These are phyloP conservation scores for Micronisus gabar DNA, from an alignment of 2,113 vertebrate genomes.

Conservation along the genomic window DNA sequence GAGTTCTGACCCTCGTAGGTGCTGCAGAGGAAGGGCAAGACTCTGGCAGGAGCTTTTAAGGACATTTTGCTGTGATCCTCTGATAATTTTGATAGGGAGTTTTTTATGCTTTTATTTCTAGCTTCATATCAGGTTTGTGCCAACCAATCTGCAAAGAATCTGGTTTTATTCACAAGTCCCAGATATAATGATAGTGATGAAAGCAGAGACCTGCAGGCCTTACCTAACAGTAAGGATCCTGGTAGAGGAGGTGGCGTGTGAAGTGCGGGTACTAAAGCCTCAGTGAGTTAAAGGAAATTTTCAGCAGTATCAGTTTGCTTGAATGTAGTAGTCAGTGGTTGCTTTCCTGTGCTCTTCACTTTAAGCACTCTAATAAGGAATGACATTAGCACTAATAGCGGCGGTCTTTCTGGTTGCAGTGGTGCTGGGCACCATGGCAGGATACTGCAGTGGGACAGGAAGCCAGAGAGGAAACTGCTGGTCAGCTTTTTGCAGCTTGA, in stretches of 20 bases:
- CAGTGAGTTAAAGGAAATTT: not conserved
- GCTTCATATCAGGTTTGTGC: not conserved
- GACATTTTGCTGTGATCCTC: not conserved
- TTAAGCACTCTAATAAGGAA: not conserved
- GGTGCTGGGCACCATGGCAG: not conserved
- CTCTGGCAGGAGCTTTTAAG: not conserved
- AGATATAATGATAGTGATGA: not conserved
- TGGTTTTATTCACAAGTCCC: not conserved
- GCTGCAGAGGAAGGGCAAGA: not conserved
- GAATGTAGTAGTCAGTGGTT: not conserved
- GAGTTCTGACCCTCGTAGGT: not conserved
- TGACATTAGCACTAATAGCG: not conserved
- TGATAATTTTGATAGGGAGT: not conserved
- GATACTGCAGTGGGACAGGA: not conserved
- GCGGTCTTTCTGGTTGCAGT: not conserved
- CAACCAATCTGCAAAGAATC: not conserved
- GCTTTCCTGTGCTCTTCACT: not conserved
- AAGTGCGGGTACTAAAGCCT: not conserved
- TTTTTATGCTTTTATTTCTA: not conserved
- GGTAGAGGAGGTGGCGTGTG: not conserved
- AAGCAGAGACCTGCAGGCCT: not conserved
- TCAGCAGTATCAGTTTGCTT: not conserved
- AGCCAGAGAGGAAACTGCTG: not conserved
- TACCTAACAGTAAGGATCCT: not conserved
- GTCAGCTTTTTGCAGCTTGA: not conserved